These are phyloP conservation scores for Melipona bicolor DNA, from an alignment of 2,888 invertebrate species.

Conservation along the genomic window DNA sequence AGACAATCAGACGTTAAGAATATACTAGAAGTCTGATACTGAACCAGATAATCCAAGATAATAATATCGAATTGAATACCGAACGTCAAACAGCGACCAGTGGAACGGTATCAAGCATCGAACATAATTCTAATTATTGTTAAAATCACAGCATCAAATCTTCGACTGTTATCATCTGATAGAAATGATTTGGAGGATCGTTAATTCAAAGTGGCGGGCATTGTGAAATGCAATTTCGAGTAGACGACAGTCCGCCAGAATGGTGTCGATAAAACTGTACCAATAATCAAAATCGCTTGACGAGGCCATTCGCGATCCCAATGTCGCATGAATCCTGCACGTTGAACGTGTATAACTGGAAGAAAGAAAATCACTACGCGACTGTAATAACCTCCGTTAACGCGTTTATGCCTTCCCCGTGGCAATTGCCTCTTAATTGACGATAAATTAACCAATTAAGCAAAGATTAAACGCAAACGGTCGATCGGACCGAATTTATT, in stretches of 20 bases:
- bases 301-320: background rate
- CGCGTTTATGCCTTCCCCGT: conserved; percentile 2
- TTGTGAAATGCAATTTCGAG: conserved; percentile 31
- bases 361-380: conserved; percentile 8
- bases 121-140: conserved; percentile 27
- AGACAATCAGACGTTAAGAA: too few species aligned
- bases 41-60: background rate
- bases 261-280: background rate
- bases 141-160: conserved; percentile 4
- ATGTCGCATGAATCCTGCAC: background rate
- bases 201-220: conserved; percentile 21
- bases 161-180: background rate
- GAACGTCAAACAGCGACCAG: background rate
- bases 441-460: conserved; percentile 2
- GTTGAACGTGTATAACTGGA: background rate
- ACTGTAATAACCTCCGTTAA: conserved; percentile 42
- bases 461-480: background rate
- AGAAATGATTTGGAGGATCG: conserved; percentile 28
- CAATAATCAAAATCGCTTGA: conserved; percentile 26
- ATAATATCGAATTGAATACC: background rate
- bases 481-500: background rate
- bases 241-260: background rate
- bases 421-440: conserved; percentile 9
- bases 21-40: background rate
- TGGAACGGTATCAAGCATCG: background rate